phyloP scores from a whole-genome alignment of 1,140 invertebrate genomes.

The Ridgeia piscesae region DNA sequence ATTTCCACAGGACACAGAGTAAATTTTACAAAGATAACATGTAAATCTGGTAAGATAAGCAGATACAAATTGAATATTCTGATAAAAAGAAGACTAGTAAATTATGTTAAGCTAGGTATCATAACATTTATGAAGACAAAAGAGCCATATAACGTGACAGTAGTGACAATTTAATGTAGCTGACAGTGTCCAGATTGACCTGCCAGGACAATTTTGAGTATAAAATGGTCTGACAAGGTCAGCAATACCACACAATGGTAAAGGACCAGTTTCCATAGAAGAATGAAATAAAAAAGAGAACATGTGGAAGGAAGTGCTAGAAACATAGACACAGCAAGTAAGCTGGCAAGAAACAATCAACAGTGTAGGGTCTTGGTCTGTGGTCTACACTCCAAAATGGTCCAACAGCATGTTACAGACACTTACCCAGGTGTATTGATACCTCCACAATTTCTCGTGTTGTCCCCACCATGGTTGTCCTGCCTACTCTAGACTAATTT shows the following conservation, averaged over 20 bases:
- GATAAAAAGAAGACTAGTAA: background rate
- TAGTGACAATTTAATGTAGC: background rate
- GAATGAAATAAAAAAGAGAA: no score
- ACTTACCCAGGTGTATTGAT: background rate
- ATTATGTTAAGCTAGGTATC: background rate
- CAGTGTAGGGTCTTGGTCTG: no score
- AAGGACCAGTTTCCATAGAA: no score
- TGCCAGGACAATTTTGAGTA: no score
- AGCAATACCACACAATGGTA: no score
- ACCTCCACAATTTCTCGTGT: background rate
- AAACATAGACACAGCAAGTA: no score
- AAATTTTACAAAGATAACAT: background rate
- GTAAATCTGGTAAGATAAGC: background rate
- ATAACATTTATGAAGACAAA: background rate
- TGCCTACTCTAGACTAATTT: background rate
- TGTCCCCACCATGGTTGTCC: background rate
- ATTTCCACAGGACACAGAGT: background rate
- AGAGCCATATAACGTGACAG: background rate
- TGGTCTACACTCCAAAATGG: background rate
- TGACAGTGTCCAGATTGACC: no score
- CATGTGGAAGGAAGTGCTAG: no score
- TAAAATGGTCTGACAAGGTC: no score
- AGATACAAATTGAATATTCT: background rate
- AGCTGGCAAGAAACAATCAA: no score
- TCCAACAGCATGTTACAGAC: background rate